These are phyloP conservation scores for Crotophaga sulcirostris DNA, from an alignment of 2,113 vertebrate genomes.

Conservation along the genomic window DNA sequence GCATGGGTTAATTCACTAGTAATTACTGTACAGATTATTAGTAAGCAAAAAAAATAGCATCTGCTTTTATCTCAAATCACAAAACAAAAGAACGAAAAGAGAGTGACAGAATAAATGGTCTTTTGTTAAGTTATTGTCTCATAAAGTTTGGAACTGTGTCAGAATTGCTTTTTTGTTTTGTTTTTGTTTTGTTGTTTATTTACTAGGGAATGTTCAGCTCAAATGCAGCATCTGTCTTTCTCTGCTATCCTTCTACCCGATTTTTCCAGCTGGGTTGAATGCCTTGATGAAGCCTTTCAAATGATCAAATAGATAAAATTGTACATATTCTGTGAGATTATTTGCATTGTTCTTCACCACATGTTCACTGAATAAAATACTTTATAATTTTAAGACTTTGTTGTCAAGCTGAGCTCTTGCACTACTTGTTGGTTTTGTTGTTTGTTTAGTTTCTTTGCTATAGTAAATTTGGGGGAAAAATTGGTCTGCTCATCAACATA, in stretches of 20 bases:
- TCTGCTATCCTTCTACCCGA: neutral
- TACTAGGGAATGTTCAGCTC: conserved; percentile 58
- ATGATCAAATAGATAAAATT: conserved; percentile 67
- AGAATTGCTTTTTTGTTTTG: conserved; percentile 55
- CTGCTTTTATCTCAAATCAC: conserved; percentile 57
- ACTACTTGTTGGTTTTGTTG: neutral
- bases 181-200: conserved; percentile 65
- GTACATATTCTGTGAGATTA: conserved; percentile 59
- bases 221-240: conserved; percentile 69
- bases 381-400: conserved; percentile 37
- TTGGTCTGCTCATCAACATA: neutral
- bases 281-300: conserved; percentile 72
- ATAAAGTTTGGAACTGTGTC: conserved; percentile 70
- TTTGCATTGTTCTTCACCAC: conserved; percentile 70
- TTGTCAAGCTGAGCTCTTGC: conserved; percentile 30
- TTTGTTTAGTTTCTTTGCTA: conserved; percentile 39
- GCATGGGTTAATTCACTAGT: conserved; percentile 56
- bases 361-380: conserved; percentile 54
- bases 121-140: conserved; percentile 68
- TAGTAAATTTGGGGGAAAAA: neutral
- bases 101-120: conserved; percentile 53
- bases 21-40: conserved; percentile 59
- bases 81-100: conserved; percentile 28
- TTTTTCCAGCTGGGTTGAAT: conserved; percentile 62
- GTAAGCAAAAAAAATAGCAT: conserved; percentile 66